Evolutionary conservation across 1,140 invertebrate species (phyloP).

Genomic region (Drosophila dunni): DNA sequence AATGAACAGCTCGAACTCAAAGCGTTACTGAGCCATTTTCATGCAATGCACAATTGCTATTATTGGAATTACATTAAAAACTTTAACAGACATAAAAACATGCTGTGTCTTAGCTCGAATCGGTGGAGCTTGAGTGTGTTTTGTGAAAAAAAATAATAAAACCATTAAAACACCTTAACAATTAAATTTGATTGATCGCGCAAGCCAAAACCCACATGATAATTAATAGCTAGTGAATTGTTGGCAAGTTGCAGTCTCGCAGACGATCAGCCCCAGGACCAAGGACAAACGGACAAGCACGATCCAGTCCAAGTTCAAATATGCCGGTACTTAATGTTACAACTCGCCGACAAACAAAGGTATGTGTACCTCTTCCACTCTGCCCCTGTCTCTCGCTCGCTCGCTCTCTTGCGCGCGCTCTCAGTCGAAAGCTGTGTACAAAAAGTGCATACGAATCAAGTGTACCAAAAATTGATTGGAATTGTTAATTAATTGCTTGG

Average conservation of each 20-base stretch:
- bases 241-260: background rate
- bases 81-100: too few species aligned
- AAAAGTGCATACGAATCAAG: background rate
- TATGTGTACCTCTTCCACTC: conserved; percentile 9
- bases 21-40: too few species aligned
- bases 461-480: background rate
- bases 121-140: too few species aligned
- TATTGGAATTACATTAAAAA: too few species aligned
- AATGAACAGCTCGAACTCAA: too few species aligned
- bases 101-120: too few species aligned
- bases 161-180: background rate
- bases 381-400: too few species aligned
- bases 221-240: background rate
- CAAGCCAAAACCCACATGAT: background rate
- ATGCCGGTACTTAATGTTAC: conserved; percentile 62
- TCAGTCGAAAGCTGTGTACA: background rate
- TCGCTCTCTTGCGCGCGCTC: too few species aligned
- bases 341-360: conserved; percentile 51
- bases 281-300: background rate
- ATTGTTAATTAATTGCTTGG: background rate
- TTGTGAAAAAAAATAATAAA: too few species aligned
- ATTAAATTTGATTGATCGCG: background rate
- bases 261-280: background rate
- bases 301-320: conserved; percentile 13
- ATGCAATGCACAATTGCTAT: too few species aligned